Evolutionary conservation across 2,113 vertebrate genomes (phyloP).

Genomic region (Syngnathus typhle): DNA sequence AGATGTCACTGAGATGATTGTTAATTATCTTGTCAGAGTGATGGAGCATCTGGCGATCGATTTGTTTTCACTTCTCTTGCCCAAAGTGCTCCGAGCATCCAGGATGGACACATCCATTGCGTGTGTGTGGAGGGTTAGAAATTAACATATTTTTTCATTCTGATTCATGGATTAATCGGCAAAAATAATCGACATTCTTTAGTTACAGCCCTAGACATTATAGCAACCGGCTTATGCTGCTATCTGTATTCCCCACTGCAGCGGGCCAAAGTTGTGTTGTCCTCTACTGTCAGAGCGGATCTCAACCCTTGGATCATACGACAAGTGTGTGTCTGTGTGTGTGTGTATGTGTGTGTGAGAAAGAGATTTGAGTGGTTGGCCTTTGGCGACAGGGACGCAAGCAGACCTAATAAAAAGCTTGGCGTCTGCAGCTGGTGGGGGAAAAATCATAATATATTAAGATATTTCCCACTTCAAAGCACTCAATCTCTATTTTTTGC

Average conservation of each 20-base stretch:
- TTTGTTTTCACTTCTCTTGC: constrained; percentile 27
- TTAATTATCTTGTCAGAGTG: constrained; percentile 31
- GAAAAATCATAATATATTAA: neutral
- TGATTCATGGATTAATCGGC: too few species aligned
- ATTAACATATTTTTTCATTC: too few species aligned
- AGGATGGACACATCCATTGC: constrained; percentile 10
- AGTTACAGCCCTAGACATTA: neutral
- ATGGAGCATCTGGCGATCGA: constrained; percentile 21
- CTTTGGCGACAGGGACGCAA: constrained; percentile 29
- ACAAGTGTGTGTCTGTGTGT: neutral
- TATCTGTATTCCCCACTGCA: constrained; percentile 8
- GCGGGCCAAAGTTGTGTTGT: constrained; percentile 9
- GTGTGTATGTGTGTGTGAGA: neutral
- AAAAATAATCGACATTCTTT: too few species aligned
- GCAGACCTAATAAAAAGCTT: constrained; percentile 38
- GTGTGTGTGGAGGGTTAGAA: too few species aligned
- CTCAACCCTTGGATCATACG: constrained; percentile 25
- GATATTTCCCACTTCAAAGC: neutral
- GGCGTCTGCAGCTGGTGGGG: neutral
- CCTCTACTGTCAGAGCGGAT: constrained; percentile 28
- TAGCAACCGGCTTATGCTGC: neutral
- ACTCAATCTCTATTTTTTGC: neutral
- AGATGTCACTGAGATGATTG: constrained; percentile 24
- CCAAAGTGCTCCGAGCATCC: constrained; percentile 10
- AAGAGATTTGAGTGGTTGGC: constrained; percentile 13